These are phyloP conservation scores for Mustela nigripes DNA, from an alignment of 2,113 vertebrate species.

Conservation along the genomic window DNA sequence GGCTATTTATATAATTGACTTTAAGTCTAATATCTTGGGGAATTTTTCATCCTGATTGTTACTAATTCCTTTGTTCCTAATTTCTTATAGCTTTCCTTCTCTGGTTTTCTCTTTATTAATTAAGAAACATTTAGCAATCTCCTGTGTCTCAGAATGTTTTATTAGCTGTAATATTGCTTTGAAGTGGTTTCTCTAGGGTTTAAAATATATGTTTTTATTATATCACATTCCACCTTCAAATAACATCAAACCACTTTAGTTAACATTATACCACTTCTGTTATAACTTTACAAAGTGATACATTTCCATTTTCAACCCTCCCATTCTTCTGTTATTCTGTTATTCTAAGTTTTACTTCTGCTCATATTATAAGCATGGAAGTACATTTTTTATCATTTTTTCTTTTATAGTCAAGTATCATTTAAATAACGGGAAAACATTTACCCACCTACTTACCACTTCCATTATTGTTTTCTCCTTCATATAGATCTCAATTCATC, in stretches of 20 bases:
- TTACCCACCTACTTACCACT: background rate
- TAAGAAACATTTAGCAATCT: background rate
- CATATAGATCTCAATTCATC: background rate
- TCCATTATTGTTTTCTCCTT: conserved; percentile 3
- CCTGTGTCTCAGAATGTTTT: background rate
- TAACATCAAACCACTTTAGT: background rate
- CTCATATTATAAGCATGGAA: background rate
- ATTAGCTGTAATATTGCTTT: background rate
- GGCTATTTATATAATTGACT: background rate
- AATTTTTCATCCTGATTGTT: background rate
- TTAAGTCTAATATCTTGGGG: background rate
- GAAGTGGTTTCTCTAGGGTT: background rate
- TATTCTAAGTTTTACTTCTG: background rate
- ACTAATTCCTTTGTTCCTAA: background rate
- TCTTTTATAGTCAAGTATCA: background rate
- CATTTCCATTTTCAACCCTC: background rate
- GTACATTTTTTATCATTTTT: background rate
- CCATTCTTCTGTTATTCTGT: background rate
- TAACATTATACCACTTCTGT: background rate
- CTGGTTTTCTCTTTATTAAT: background rate
- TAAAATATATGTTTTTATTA: background rate
- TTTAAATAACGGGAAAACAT: background rate
- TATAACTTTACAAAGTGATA: background rate
- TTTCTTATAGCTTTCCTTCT: background rate
- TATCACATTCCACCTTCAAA: background rate